phyloP scores from a whole-genome alignment of 64 coral and sea anemone genomes.

The Hydrozoanthus tunicans region DNA sequence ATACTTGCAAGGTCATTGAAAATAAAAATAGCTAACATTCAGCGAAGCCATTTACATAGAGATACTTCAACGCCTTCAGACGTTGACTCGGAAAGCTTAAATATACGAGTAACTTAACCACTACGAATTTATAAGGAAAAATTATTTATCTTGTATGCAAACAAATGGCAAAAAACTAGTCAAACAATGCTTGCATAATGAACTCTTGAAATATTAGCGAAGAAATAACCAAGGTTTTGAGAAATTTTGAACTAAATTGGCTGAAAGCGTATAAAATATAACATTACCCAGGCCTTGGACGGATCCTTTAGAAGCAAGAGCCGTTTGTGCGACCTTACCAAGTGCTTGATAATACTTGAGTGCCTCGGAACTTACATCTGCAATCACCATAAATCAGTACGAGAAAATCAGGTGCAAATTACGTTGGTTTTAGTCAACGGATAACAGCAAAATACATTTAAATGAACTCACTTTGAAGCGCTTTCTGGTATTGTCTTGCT shows the following conservation, averaged over 20 bases:
- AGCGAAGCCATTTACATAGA: neutral
- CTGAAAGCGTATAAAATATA: neutral
- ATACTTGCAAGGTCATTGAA: neutral
- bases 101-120: neutral
- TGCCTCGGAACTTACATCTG: constrained; percentile 52
- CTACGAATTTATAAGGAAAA: neutral
- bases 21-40: neutral
- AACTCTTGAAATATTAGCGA: neutral
- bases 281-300: constrained; percentile 34
- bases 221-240: neutral
- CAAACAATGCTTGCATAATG: neutral
- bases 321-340: constrained; percentile 50
- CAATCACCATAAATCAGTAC: neutral
- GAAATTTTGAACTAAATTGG: neutral
- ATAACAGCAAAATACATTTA: neutral
- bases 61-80: neutral
- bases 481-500: constrained; percentile 47
- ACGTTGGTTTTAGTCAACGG: neutral
- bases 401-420: constrained; percentile 31
- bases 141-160: constrained; percentile 2
- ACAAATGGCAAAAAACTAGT: constrained; percentile 14
- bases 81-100: neutral
- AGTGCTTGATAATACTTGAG: constrained; percentile 52
- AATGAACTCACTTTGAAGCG: constrained; percentile 41
- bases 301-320: constrained; percentile 33